phyloP scores from a whole-genome alignment of 2,113 vertebrate species.

The Rhombomys opimus region DNA sequence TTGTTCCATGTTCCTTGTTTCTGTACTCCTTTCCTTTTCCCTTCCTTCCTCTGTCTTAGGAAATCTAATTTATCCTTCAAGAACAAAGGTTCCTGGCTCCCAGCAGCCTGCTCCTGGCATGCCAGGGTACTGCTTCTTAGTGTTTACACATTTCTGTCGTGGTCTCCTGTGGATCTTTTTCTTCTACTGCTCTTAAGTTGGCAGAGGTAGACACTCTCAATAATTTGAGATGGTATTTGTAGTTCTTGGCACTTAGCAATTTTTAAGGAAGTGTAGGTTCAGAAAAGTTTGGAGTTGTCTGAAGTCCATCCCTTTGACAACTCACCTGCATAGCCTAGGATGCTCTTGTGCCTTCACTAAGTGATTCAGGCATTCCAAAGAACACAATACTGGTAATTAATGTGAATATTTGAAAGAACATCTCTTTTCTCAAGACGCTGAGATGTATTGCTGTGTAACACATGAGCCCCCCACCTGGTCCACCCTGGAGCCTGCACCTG shows the following conservation, averaged over 20 bases:
- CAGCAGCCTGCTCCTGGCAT: neutral
- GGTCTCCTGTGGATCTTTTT: slow-evolving; percentile 7
- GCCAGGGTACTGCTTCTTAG: neutral
- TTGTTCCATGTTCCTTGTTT: neutral
- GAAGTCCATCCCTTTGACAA: slow-evolving; percentile 3
- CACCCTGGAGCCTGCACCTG: too few species aligned
- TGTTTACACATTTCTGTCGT: slow-evolving; percentile 8
- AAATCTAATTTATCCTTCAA: neutral
- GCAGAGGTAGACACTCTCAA: slow-evolving; percentile 3
- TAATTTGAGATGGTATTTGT: slow-evolving; percentile 48
- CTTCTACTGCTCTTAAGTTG: slow-evolving; percentile 9
- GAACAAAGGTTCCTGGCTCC: neutral
- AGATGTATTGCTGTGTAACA: too few species aligned
- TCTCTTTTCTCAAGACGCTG: neutral
- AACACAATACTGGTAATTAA: slow-evolving; percentile 24
- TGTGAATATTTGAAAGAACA: neutral
- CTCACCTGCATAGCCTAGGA: neutral
- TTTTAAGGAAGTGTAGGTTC: neutral
- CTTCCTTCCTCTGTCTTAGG: neutral
- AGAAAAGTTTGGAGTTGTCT: slow-evolving; percentile 18
- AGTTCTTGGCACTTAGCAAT: neutral
- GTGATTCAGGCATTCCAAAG: neutral
- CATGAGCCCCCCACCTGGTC: rapidly evolving
- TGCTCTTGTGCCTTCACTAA: neutral
- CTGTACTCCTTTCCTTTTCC: neutral